Base-by-base conservation (phyloP, 2,888 invertebrate genomes). In the Nemotelus nigrinus region DNA sequence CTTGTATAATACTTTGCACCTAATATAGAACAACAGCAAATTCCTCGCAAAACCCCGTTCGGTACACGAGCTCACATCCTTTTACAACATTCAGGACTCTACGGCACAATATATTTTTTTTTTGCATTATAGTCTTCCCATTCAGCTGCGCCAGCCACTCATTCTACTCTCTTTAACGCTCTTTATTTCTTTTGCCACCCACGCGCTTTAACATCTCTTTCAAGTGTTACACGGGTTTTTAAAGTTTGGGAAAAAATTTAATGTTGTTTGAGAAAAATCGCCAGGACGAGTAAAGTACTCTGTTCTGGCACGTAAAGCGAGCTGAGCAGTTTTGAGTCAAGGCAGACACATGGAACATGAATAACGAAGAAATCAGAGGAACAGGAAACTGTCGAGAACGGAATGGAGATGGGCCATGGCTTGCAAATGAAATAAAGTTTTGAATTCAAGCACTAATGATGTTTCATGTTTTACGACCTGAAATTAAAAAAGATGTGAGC, bases 361-460 rank as follows among this genome's bases (percentile, higher is more conserved):
- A 25, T 25, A 25, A 25, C 25, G 25, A 25, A 25, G 25, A 25
- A 25, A 25, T 25, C 25, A 25, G 25, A 25, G 25, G 25, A 25
- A 25, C 25, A 25, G 25, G 25, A 25, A 25, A 25, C 25, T 25
- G 25, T 25, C 25, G 25, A 57, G 57, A 25, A 6, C 2, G 25
- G 67, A 8, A 8, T 4, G 2, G 48, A 48, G 50, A 67, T 47
- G 67, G 67, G 48, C 25, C 47, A 48, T 3, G 43, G 47, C 45
- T 47, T 63, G 50, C 48, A 60, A 74, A 74, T 74, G 74, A 60
- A 74, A 74, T 63, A 74, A 63, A 74, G 48, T 74, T 74, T 63
- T 50, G 8, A 50, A 43, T 60, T 60, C n/a, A 8, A 70, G 70
- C 70, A 48, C 74, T 74, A 74, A 74, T 74, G 74, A 74, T 63